Evolutionary conservation across 2,888 invertebrate genomes (phyloP), one percentile per base, ranked within the genome.

Genomic region (Dioctria rufipes): DNA sequence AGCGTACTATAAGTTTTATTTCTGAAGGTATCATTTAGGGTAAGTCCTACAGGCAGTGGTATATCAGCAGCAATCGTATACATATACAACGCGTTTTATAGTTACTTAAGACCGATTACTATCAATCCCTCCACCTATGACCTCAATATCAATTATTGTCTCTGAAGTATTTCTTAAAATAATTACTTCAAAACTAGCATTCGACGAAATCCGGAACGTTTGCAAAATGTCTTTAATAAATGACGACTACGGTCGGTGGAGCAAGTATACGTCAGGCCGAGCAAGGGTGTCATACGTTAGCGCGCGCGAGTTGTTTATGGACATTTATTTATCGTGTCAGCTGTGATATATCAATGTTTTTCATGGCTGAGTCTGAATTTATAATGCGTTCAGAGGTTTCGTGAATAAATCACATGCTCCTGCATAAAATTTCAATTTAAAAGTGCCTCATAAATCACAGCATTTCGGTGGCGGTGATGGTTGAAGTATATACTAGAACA

Each of bases 341-440:
- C 60, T 43, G 73, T 75, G 42, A 54, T 54, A 51, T 73, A 73
- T 75, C 8, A 60, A 43, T n/a, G 60, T 75, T 60, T 75, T 75
- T 60, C 60, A n/a, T 43, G 39, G 60, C 11, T 42, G 8, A 25
- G 13, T 60, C 58, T 60, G 73, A 43, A 60, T 75, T 43, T 43
- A 25, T 75, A 60, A 75, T 60, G 73, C 13, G 13, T 60, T 60
- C 43, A 42, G 39, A 58, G 6, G 42, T 58, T 60, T 54, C 5
- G 8, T 25, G 43, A 42, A 25, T 73, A 75, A 60, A 60, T 75
- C 60, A 60, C 46, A 42, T 5, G 58, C 43, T 25, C 60, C 60
- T 75, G 73, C 60, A 75, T 75, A 75, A 75, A 75, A 75, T 75
- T 75, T 75, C 60, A 75, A 46, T 75, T 75, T 60, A 60, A 43